A percentile compares a stretch with the other conserved stretches of the same genome.
Conservation (phyloP, 2,113 vertebrate species). For the Laticauda colubrina region DNA sequence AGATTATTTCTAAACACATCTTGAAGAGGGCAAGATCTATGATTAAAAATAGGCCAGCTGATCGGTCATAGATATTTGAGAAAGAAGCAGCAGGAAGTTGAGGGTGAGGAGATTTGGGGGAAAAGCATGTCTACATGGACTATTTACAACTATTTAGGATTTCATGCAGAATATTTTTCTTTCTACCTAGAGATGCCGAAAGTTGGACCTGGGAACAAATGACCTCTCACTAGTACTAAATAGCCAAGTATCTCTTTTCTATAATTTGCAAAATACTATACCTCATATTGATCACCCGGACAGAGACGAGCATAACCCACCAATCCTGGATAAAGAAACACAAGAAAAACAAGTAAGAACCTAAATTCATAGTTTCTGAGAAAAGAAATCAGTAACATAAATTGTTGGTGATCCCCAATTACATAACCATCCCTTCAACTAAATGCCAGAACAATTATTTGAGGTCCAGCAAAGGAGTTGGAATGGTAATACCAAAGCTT, state of each 20-base stretch:
- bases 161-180: neutral
- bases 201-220: neutral
- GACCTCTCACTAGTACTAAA: neutral
- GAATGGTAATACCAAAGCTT: neutral
- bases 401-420: neutral
- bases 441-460: neutral
- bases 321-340: slow-evolving; percentile 74
- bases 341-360: slow-evolving; percentile 51
- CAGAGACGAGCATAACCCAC: slow-evolving; percentile 95
- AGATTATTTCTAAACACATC: neutral
- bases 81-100: neutral
- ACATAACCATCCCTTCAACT: neutral
- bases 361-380: neutral
- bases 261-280: slow-evolving; percentile 44
- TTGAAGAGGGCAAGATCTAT: neutral
- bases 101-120: neutral
- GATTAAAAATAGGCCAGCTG: neutral
- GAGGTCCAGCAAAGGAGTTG: neutral
- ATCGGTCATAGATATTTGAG: neutral
- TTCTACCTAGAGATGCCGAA: neutral
- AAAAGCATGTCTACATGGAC: neutral
- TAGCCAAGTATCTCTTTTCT: neutral
- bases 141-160: neutral
- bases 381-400: neutral
- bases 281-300: slow-evolving; percentile 97